Evolutionary conservation across 2,888 invertebrate genomes (phyloP).

Genomic region (Steromphala cineraria): DNA sequence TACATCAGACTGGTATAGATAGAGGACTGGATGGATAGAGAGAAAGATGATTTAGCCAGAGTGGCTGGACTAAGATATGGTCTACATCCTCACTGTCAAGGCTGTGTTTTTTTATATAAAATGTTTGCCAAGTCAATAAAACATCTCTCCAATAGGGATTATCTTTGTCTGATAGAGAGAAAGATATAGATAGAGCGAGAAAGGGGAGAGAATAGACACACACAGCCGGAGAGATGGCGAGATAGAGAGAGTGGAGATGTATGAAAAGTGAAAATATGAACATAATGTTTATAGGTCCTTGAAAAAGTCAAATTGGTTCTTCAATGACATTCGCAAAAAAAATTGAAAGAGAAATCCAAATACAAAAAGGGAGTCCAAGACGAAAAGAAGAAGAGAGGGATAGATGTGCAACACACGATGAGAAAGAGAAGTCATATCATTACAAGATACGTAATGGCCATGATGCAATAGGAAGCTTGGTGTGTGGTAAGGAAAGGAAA

Average conservation of each 20-base stretch:
- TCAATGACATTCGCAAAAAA: not conserved
- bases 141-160: too few relatives aligned
- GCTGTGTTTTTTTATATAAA: too few relatives aligned
- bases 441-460: not conserved
- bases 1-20: too few relatives aligned
- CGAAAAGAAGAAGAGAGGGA: not conserved
- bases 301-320: too few relatives aligned
- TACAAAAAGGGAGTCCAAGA: not conserved
- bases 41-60: not conserved
- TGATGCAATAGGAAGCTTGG: not conserved
- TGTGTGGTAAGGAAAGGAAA: not conserved
- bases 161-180: too few relatives aligned
- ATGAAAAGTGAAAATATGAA: not conserved
- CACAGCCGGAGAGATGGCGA: slow-evolving; percentile 16
- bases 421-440: not conserved
- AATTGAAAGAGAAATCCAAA: not conserved
- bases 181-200: too few relatives aligned
- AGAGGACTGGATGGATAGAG: not conserved
- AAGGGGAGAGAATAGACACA: too few relatives aligned
- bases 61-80: too few relatives aligned
- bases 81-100: too few relatives aligned
- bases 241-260: not conserved
- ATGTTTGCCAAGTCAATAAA: too few relatives aligned
- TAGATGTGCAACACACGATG: not conserved
- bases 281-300: too few relatives aligned